These are phyloP conservation scores for Regulus satrapa DNA, from an alignment of 2,113 vertebrate genomes.

Conservation along the genomic window DNA sequence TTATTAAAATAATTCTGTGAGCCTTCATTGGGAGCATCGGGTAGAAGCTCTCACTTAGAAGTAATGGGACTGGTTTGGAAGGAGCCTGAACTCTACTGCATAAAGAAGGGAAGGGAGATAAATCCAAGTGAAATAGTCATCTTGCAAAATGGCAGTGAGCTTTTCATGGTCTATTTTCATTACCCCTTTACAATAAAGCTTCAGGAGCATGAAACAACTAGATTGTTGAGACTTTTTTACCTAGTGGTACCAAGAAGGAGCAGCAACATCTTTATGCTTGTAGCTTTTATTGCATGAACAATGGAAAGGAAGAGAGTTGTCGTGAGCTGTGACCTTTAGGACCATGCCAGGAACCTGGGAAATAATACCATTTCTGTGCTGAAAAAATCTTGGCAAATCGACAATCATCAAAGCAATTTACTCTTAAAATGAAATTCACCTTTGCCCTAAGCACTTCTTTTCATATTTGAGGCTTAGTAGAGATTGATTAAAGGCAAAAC, in stretches of 20 bases:
- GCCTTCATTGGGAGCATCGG: neutral
- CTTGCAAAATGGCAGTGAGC: neutral
- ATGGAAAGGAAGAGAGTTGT: neutral
- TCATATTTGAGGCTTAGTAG: slow-evolving; percentile 52
- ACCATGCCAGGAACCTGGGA: neutral
- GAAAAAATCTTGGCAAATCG: slow-evolving; percentile 16
- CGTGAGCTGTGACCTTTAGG: neutral
- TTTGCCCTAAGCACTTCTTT: slow-evolving; percentile 58
- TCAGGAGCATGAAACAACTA: neutral
- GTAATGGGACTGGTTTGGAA: neutral
- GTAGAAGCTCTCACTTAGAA: neutral
- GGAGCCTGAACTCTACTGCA: neutral
- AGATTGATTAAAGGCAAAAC: slow-evolving; percentile 55
- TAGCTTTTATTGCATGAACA: neutral
- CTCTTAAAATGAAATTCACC: slow-evolving; percentile 52
- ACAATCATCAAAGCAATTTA: slow-evolving; percentile 43
- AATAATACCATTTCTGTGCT: neutral
- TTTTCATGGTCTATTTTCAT: neutral
- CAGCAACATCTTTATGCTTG: neutral
- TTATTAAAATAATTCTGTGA: neutral
- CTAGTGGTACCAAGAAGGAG: neutral
- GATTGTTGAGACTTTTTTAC: neutral
- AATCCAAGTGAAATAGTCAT: neutral
- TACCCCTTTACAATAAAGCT: neutral
- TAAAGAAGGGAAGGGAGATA: neutral